Evolutionary conservation across 2,797 vertebrate species (phyloP).

Genomic region (Tarsius wallacei): DNA sequence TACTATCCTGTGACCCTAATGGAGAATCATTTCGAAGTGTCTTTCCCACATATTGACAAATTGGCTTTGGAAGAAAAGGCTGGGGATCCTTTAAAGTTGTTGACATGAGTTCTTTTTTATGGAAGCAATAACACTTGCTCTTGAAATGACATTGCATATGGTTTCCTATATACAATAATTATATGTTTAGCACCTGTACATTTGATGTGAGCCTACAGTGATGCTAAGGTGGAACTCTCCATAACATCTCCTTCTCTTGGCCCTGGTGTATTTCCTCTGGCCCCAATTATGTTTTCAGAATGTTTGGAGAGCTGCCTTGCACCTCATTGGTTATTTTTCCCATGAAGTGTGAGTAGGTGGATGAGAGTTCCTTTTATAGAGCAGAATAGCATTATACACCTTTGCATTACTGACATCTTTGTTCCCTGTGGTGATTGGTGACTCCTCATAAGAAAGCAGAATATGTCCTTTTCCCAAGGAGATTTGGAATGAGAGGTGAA

Average conservation of each 20-base stretch:
- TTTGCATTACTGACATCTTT: neutral
- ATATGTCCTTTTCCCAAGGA: neutral
- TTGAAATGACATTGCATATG: slow-evolving; percentile 1
- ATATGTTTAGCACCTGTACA: neutral
- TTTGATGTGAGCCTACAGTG: neutral
- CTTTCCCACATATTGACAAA: slow-evolving; percentile 13
- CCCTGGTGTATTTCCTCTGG: neutral
- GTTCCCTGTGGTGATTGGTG: neutral
- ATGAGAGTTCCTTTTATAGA: neutral
- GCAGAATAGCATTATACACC: neutral
- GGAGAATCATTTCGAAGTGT: neutral
- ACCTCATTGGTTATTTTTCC: neutral
- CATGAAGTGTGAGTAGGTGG: neutral
- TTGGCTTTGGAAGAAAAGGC: slow-evolving; percentile 9
- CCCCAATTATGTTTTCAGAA: neutral
- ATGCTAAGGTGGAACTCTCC: neutral
- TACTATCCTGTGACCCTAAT: neutral
- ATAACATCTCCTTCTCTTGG: neutral
- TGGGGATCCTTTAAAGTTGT: neutral
- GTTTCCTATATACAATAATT: neutral
- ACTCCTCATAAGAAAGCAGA: slow-evolving; percentile 14
- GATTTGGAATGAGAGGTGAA: neutral
- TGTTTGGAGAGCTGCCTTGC: neutral
- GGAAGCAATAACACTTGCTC: slow-evolving; percentile 36
- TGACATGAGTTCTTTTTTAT: neutral